Evolutionary conservation across 1,140 invertebrate species (phyloP).

Genomic region (Listronotus oregonensis): DNA sequence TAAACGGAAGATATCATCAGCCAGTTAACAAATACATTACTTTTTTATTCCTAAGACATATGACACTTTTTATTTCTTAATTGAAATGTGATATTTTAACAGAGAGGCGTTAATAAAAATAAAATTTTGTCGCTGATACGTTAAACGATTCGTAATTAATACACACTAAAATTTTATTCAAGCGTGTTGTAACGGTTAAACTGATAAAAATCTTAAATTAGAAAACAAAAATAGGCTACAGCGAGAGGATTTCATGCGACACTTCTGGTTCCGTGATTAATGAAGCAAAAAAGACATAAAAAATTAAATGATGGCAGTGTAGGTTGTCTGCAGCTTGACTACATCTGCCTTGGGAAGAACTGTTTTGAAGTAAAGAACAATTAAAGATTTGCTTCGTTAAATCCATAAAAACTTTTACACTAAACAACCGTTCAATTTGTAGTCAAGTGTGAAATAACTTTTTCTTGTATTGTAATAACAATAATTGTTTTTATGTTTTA

Average conservation of each 20-base stretch:
- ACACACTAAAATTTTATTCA: not conserved
- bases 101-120: conserved; percentile 10
- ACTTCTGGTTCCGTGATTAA: conserved; percentile 22
- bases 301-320: conserved; percentile 20
- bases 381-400: conserved; percentile 26
- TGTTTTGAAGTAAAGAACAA: conserved; percentile 15
- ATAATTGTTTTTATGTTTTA: conserved; percentile 14
- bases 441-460: conserved; percentile 22
- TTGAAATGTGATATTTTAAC: conserved; percentile 23
- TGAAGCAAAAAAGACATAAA: conserved; percentile 16
- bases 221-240: conserved; percentile 6
- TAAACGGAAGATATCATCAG: not conserved
- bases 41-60: conserved; percentile 11
- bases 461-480: conserved; percentile 1
- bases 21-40: conserved; percentile 16
- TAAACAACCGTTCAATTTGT: conserved; percentile 14
- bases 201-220: conserved; percentile 15
- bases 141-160: conserved; percentile 11
- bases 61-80: conserved; percentile 27
- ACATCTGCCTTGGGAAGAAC: conserved; percentile 10
- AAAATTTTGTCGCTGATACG: conserved; percentile 14
- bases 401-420: conserved; percentile 5
- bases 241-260: conserved; percentile 18
- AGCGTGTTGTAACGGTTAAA: conserved; percentile 7
- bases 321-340: conserved; percentile 10